Evolutionary conservation across 2,888 invertebrate species (phyloP).

Genomic region (Alitta virens): DNA sequence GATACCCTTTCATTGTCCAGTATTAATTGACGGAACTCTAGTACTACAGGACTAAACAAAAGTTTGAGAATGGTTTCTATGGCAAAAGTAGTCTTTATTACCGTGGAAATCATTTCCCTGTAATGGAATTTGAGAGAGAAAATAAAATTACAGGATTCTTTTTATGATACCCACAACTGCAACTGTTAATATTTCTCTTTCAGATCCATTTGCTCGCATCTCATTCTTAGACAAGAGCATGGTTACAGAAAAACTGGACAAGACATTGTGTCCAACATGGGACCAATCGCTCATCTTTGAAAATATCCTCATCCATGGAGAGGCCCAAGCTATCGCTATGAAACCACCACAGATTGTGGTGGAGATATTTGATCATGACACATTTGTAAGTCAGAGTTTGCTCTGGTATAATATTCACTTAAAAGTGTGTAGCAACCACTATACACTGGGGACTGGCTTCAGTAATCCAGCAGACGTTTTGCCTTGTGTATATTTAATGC

Average conservation of each 20-base stretch:
- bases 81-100: not conserved
- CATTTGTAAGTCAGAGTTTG: slow-evolving; percentile 50
- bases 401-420: too few species aligned
- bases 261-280: slow-evolving; percentile 60
- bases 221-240: slow-evolving; percentile 56
- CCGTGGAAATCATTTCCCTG: too few species aligned
- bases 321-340: slow-evolving; percentile 43
- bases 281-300: slow-evolving; percentile 60
- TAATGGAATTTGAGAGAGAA: too few species aligned
- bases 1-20: too few species aligned
- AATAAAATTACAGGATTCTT: not conserved
- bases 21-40: too few species aligned
- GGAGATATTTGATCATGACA: slow-evolving; percentile 59
- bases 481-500: too few species aligned
- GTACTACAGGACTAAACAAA: too few species aligned
- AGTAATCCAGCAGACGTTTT: too few species aligned
- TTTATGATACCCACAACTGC: not conserved
- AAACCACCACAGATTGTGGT: slow-evolving; percentile 56
- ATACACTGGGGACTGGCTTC: too few species aligned
- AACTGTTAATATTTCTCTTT: slow-evolving; percentile 18
- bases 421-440: too few species aligned
- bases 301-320: slow-evolving; percentile 55
- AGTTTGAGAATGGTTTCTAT: too few species aligned
- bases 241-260: slow-evolving; percentile 53
- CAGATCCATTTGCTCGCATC: slow-evolving; percentile 58